Evolutionary conservation across 2,113 vertebrate species (phyloP).

Genomic region (Odontophorus gujanensis): DNA sequence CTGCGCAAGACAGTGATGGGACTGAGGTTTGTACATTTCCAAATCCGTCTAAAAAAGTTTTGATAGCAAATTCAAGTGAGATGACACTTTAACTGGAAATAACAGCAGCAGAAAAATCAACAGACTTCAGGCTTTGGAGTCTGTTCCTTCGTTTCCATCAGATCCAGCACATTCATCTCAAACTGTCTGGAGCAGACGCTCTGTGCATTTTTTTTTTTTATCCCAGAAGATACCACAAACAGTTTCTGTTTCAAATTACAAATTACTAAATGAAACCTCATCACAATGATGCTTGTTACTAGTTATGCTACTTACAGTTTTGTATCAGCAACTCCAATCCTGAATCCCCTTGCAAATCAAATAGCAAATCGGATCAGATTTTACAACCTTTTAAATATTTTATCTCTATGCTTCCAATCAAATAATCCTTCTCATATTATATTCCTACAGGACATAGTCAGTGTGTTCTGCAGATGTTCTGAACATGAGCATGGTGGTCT

Average conservation of each 20-base stretch:
- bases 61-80: constrained; percentile 37
- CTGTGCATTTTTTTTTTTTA: background rate
- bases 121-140: constrained; percentile 48
- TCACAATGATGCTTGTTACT: constrained; percentile 3
- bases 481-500: background rate
- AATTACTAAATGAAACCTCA: constrained; percentile 40
- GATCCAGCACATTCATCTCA: background rate
- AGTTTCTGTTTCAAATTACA: constrained; percentile 57
- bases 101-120: constrained; percentile 66
- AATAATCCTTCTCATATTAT: background rate
- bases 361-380: constrained; percentile 26
- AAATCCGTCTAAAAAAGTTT: background rate
- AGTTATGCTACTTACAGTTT: constrained; percentile 42
- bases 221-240: constrained; percentile 23
- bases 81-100: constrained; percentile 59
- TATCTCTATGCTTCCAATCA: constrained; percentile 20
- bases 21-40: constrained; percentile 27
- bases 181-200: constrained; percentile 22
- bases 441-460: background rate
- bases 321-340: constrained; percentile 32
- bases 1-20: background rate
- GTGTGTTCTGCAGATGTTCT: constrained; percentile 25
- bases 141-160: constrained; percentile 6
- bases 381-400: constrained; percentile 41
- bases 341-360: constrained; percentile 1